Evolutionary conservation across 2,888 invertebrate genomes (phyloP), one percentile per base, ranked within the genome.

Genomic region (Baronia brevicornis): DNA sequence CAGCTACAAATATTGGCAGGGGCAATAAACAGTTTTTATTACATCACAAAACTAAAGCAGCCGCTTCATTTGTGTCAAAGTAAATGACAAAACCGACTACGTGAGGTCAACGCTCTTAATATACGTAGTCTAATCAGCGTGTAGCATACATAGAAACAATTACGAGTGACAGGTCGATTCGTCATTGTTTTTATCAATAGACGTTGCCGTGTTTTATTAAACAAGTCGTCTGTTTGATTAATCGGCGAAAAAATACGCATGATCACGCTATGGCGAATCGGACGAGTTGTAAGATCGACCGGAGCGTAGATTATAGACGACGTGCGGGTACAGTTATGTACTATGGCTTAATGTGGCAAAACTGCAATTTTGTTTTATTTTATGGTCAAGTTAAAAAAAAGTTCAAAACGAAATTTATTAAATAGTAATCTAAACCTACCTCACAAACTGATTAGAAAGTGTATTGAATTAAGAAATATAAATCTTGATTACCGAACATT

Each of bases 161-260:
- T 56, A 48, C 42, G 30, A 47, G 52, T 57, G 59, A 57, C 59
- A 53, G 54, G 34, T 36, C 49, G 38, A 60, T 57, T 51, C 46
- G 54, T 60, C 56, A 61, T 56, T 46, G 44, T 52, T 58, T 49
- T 51, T 50, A 46, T 52, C 33, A n/a, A n/a, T n/a, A n/a, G n/a
- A n/a, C n/a, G n/a, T n/a, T n/a, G n/a, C n/a, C 41, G 41, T 24
- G 19, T 4, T 19, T 19, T 19, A 8, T 7, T 8, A 19, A 19
- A 4, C 7, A 19, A 3, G 7, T 19, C 7, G 6, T 7, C 6
- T 3, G 7, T 7, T 19, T 6, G n/a, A 3, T 8, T 5, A 5
- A 20, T n/a, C n/a, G 20, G 20, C 4, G 34, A 40, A 44, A 43
- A 47, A 43, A 44, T 35, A n/a, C n/a, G n/a, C n/a, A n/a, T n/a